Evolutionary conservation across 2,888 invertebrate genomes (phyloP).

Genomic region (Cenopis cana): DNA sequence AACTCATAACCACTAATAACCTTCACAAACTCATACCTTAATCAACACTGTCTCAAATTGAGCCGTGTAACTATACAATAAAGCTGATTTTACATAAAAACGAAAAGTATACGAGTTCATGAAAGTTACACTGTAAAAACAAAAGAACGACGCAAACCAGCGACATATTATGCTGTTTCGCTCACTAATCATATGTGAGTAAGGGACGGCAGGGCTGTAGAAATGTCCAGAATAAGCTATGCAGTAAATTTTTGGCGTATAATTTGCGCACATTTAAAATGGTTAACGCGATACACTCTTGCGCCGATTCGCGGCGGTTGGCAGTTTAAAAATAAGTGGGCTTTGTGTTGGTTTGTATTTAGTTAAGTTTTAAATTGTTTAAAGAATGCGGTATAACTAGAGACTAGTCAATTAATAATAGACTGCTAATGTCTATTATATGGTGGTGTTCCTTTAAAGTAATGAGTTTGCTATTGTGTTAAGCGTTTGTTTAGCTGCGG

Average conservation of each 20-base stretch:
- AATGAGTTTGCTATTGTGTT: too few relatives aligned
- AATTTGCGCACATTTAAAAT: slow-evolving; percentile 75
- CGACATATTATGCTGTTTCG: slow-evolving; percentile 16
- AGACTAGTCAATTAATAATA: too few relatives aligned
- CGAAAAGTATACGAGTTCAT: not conserved
- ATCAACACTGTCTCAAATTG: not conserved
- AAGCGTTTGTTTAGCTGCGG: too few relatives aligned
- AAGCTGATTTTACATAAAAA: not conserved
- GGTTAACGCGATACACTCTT: slow-evolving; percentile 55
- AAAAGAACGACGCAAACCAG: slow-evolving; percentile 9
- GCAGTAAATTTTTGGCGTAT: slow-evolving; percentile 64
- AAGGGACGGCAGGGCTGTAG: slow-evolving; percentile 20
- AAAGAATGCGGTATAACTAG: too few relatives aligned
- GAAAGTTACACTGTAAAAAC: slow-evolving; percentile 2
- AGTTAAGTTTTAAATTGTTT: not conserved
- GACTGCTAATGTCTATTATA: too few relatives aligned
- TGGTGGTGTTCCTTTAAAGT: too few relatives aligned
- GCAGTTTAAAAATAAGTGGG: slow-evolving; percentile 32
- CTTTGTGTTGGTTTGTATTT: slow-evolving; percentile 19
- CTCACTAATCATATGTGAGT: not conserved
- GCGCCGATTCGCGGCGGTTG: slow-evolving; percentile 31
- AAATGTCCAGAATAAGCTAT: slow-evolving; percentile 25
- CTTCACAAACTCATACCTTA: slow-evolving; percentile 12
- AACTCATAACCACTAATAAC: not conserved
- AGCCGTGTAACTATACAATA: not conserved